Conservation (phyloP, 1,140 invertebrate species). For the Nasonia vitripennis region DNA sequence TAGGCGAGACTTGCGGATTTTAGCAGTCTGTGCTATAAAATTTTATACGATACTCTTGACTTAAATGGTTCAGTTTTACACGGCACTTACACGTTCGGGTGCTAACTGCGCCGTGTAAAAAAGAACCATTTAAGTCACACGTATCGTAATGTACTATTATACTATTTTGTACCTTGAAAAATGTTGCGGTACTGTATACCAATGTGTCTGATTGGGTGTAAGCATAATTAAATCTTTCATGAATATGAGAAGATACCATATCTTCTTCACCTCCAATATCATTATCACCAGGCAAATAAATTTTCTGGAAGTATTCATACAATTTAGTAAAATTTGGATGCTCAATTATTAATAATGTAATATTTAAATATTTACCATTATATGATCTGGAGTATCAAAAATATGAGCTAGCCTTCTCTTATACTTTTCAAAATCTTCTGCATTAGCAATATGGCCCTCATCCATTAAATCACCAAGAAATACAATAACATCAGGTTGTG, state of each 20-base stretch:
- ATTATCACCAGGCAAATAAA: slow-evolving; percentile 95
- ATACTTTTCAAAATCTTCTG: slow-evolving; percentile 82
- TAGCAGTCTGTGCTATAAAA: too few relatives aligned
- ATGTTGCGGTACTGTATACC: slow-evolving; percentile 76
- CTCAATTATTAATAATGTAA: slow-evolving; percentile 27
- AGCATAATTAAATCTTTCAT: slow-evolving; percentile 85
- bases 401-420: slow-evolving; percentile 82
- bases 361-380: slow-evolving; percentile 72
- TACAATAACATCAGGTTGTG: slow-evolving; percentile 89
- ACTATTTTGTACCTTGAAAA: slow-evolving; percentile 75
- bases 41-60: too few relatives aligned
- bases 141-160: too few relatives aligned
- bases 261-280: slow-evolving; percentile 95
- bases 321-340: background rate
- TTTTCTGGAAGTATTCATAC: slow-evolving; percentile 77
- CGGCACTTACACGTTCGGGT: too few relatives aligned
- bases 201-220: slow-evolving; percentile 83
- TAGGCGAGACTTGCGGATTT: too few relatives aligned
- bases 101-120: too few relatives aligned
- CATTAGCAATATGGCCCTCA: slow-evolving; percentile 87
- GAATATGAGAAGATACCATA: slow-evolving; percentile 82
- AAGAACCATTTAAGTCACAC: too few relatives aligned
- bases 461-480: slow-evolving; percentile 96
- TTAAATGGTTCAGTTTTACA: too few relatives aligned
- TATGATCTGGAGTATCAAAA: slow-evolving; percentile 78